These are phyloP conservation scores for Elgaria multicarinata DNA, from an alignment of 2,113 vertebrate genomes.

Conservation along the genomic window DNA sequence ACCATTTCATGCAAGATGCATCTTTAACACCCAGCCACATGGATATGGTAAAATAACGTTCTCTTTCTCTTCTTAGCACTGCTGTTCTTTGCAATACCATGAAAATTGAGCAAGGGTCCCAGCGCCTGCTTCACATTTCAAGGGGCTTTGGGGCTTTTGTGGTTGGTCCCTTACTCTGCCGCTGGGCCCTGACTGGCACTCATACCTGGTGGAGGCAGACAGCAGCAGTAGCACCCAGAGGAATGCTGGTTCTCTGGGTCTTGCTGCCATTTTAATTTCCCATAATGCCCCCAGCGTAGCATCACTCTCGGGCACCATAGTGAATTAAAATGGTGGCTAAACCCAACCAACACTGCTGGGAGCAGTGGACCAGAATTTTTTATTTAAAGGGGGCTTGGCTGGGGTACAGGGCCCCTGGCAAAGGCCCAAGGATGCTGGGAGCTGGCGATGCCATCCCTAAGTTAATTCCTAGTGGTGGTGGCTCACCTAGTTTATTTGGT, in stretches of 20 bases:
- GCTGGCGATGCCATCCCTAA: background rate
- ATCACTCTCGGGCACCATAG: background rate
- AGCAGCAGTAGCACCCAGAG: background rate
- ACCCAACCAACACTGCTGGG: background rate
- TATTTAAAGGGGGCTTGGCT: background rate
- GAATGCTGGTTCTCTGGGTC: too few relatives aligned
- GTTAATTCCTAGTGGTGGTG: background rate
- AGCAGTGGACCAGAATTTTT: background rate
- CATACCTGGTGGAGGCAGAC: background rate
- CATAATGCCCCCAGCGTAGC: too few relatives aligned
- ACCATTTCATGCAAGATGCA: too few relatives aligned
- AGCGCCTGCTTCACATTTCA: background rate
- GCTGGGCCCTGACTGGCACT: background rate
- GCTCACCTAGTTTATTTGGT: background rate
- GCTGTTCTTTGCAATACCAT: background rate
- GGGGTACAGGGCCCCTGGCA: background rate
- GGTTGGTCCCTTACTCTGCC: background rate
- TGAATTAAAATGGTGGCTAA: background rate
- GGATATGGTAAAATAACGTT: background rate
- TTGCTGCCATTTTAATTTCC: background rate
- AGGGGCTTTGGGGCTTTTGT: background rate
- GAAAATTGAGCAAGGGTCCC: background rate
- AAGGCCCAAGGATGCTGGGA: too few relatives aligned
- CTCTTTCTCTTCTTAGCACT: background rate
- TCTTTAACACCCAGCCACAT: background rate